phyloP scores from a whole-genome alignment of 2,113 vertebrate genomes.

The Centrocercus urophasianus region DNA sequence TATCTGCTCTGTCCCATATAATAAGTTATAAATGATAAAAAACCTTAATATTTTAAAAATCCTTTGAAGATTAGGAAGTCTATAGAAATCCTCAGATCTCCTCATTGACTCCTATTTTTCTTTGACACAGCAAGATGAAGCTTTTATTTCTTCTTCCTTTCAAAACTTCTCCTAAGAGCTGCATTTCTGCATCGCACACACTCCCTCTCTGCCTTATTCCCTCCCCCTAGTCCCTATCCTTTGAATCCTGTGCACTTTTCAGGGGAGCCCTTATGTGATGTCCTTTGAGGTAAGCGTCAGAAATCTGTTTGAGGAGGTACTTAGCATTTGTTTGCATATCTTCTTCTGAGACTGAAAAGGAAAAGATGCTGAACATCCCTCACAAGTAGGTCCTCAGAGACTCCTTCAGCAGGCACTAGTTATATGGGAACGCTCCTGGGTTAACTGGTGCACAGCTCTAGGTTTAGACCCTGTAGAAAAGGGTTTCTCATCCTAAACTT shows the following conservation, averaged over 20 bases:
- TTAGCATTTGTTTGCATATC: neutral
- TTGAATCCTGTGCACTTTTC: neutral
- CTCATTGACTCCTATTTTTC: neutral
- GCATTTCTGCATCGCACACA: neutral
- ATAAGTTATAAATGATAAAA: neutral
- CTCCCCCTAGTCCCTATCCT: neutral
- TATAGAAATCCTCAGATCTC: constrained; percentile 29
- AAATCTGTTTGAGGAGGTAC: neutral
- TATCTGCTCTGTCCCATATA: neutral
- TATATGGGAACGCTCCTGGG: neutral
- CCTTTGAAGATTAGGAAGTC: constrained; percentile 20
- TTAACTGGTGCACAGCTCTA: neutral
- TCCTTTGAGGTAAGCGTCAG: neutral
- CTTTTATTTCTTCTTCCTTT: neutral
- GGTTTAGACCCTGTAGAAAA: neutral
- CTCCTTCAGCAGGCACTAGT: neutral
- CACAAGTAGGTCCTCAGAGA: neutral
- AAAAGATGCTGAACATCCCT: neutral
- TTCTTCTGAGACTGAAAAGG: neutral
- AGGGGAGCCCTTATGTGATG: neutral
- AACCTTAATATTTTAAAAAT: neutral
- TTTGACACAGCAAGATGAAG: constrained; percentile 5
- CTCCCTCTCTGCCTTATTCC: neutral
- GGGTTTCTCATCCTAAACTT: neutral
- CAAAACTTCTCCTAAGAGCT: neutral